Base-by-base conservation (phyloP, 2,113 vertebrate species). In the Silurus asotus region DNA sequence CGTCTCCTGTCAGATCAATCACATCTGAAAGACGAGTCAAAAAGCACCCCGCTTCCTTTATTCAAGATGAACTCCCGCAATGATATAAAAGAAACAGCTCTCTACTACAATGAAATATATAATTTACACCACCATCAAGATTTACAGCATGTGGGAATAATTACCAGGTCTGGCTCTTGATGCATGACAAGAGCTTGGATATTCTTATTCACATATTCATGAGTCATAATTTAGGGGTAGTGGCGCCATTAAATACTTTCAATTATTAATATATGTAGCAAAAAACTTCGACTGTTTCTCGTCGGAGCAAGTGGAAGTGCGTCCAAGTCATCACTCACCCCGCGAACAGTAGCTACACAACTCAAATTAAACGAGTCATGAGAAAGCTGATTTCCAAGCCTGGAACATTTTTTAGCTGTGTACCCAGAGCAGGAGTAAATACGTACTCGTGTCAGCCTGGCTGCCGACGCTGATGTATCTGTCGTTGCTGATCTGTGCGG, bases 401-500 rank as follows among this genome's bases (percentile, higher is more conserved):
- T 20, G 17, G 7, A 7, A 19, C 28, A 1, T 69, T 37, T 48
- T 70, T 45, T 65, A n/a, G n/a, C 2, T n/a, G 8, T 65, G 8
- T 65, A 25, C 48, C 23, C 25, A 11, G 48, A 85, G 8, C 61
- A 83, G 78, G 80, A 84, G 82, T 62, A 81, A 85, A 87, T 86
- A 93, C 98, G 92, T 95, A 99, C 98, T 99, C 84, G 97, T 96
- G 86, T 99, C 98, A 84, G 98, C 97, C 91, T 99, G 98, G 93
- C 97, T 99, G 92, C 97, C 98, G 93, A 99, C 97, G 2, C 98
- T 99, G 95, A 99, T 99, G 75, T 98, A 99, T 94, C 97, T 92
- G 92, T 99, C 98, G 76, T 96, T 98, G 90, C 96, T 95, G 87
- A 96, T 95, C 92, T 98, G 96, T 0, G 97, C 96, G 10, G 98